A percentile compares a stretch with the other conserved stretches of the same genome.
These are phyloP conservation scores for Watsonalla binaria DNA, from an alignment of 2,888 invertebrate species.

Conservation along the genomic window DNA sequence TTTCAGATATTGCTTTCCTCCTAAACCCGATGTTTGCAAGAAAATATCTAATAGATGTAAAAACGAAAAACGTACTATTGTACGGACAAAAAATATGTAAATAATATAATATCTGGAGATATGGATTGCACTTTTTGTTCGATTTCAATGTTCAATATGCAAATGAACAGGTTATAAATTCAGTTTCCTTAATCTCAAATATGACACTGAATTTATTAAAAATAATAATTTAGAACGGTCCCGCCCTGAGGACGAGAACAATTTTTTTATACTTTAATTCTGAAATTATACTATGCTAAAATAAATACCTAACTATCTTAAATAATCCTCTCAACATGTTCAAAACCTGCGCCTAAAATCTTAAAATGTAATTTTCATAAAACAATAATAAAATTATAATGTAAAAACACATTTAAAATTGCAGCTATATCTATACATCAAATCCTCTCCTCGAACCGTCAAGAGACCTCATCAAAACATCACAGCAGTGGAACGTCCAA, in stretches of 20 bases:
- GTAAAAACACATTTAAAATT: conserved; percentile 79
- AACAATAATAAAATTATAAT: conserved; percentile 79
- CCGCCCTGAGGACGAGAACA: conserved; percentile 48
- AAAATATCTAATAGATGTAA: conserved; percentile 31
- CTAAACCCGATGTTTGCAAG: conserved; percentile 39
- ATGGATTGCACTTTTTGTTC: conserved; percentile 59
- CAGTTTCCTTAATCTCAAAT: conserved; percentile 51
- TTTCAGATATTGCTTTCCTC: conserved; percentile 64
- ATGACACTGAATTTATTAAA: conserved; percentile 59
- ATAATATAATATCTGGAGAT: conserved; percentile 29
- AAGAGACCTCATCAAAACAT: conserved; percentile 75
- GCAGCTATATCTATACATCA: conserved; percentile 75
- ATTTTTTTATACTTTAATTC: conserved; percentile 53
- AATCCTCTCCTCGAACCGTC: conserved; percentile 72
- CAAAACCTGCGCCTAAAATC: conserved; percentile 73
- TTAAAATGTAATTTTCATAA: conserved; percentile 70
- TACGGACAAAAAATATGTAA: conserved; percentile 30
- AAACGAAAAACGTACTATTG: conserved; percentile 22
- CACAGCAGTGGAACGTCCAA: conserved; percentile 61
- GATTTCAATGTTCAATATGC: conserved; percentile 34
- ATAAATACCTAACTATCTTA: conserved; percentile 79
- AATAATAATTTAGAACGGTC: conserved; percentile 44
- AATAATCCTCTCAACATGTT: conserved; percentile 76
- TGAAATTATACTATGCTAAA: conserved; percentile 75
- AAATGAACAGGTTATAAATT: conserved; percentile 41